Percentiles rank a stretch among this genome's conserved stretches.
Conservation (phyloP, 2,888 invertebrate species). For the Campaea margaritaria region DNA sequence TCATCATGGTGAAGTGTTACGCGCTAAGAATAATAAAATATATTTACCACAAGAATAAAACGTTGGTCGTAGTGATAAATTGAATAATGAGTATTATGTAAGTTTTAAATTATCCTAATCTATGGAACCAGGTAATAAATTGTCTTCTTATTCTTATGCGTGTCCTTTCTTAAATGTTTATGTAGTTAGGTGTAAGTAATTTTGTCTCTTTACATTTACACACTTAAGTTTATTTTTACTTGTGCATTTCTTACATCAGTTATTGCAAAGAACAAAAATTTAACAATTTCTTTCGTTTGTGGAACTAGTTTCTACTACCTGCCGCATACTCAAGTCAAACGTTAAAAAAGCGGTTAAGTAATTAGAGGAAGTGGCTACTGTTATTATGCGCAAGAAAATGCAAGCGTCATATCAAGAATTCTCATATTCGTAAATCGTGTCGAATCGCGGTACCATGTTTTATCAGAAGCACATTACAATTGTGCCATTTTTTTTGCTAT, state of each 20-base stretch:
- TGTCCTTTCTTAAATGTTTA: no score
- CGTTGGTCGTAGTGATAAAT: no score
- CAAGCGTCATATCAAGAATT: not conserved
- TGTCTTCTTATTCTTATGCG: no score
- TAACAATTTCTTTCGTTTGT: constrained; percentile 24
- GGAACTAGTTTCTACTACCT: constrained; percentile 11
- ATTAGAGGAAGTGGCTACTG: constrained; percentile 24
- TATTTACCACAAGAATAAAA: constrained; percentile 6
- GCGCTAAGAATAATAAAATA: constrained; percentile 41
- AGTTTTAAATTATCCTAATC: no score
- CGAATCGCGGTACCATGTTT: not conserved
- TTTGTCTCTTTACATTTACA: not conserved
- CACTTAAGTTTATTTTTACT: not conserved
- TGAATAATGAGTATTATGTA: no score
- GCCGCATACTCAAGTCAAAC: constrained; percentile 30
- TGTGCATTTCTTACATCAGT: constrained; percentile 4
- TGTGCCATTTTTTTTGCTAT: constrained; percentile 19
- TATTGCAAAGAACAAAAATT: constrained; percentile 24
- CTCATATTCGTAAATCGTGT: constrained; percentile 1
- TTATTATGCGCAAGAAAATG: constrained; percentile 9
- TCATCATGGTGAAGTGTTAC: constrained; percentile 56
- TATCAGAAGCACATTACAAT: constrained; percentile 8
- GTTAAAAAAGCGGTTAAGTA: constrained; percentile 13
- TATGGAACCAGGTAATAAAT: no score
- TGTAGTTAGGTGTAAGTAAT: no score